These are phyloP conservation scores for Trichonephila clavipes DNA, from an alignment of 1,140 invertebrate genomes.

Conservation along the genomic window DNA sequence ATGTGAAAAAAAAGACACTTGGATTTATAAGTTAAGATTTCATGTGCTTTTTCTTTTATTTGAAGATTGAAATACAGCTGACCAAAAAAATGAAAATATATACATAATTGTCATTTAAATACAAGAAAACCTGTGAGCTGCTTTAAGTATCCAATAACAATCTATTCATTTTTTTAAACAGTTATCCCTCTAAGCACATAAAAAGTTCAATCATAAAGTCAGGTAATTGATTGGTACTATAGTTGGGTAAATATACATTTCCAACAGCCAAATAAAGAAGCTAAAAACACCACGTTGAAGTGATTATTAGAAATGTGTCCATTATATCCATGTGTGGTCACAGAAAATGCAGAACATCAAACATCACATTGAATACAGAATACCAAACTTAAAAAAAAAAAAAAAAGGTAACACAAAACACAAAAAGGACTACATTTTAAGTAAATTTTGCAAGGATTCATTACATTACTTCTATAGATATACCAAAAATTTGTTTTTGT, in stretches of 20 bases:
- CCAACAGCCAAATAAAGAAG: background rate
- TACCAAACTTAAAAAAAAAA: background rate
- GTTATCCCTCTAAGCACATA: background rate
- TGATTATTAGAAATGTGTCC: too few species aligned
- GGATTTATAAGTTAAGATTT: background rate
- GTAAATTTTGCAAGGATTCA: slow-evolving; percentile 1
- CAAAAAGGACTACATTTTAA: slow-evolving; percentile 9
- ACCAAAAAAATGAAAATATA: slow-evolving; percentile 13
- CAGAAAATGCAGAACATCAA: background rate
- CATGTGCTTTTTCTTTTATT: background rate
- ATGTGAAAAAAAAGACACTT: background rate
- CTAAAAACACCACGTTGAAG: background rate
- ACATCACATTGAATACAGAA: slow-evolving; percentile 19
- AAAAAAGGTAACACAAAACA: slow-evolving; percentile 2
- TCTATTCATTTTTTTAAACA: background rate
- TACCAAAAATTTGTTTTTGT: background rate
- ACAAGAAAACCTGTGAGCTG: slow-evolving; percentile 12
- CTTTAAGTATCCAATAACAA: slow-evolving; percentile 1
- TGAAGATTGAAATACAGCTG: background rate
- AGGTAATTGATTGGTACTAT: background rate
- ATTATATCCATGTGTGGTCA: too few species aligned
- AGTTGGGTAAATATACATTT: background rate
- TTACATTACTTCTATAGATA: background rate
- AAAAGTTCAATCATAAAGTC: background rate
- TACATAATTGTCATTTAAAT: background rate